Evolutionary conservation across 1,140 invertebrate species (phyloP), one percentile per base, ranked within the genome.

Genomic region (Acromyrmex heyeri): DNA sequence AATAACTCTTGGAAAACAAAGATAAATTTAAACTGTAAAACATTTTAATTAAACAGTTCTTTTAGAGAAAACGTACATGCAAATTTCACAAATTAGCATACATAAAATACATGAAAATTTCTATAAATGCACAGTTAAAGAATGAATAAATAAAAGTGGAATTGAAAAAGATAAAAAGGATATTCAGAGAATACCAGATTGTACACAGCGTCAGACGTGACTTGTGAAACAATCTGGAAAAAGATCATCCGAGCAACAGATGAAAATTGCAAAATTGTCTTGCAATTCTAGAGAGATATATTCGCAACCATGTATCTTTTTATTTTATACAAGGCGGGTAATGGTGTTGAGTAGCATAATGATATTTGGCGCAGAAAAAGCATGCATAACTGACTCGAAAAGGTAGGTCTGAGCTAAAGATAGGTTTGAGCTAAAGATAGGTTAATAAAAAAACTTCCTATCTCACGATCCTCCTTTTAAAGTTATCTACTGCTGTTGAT

Each of bases 261-360:
- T 44, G 7, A 50, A 75, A 75, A 59, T 59, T 75, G 72, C n/a
- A 75, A 38, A 59, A 75, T 61, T 75, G 55, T 59, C 55, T 34
- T 59, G 72, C 72, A 38, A 30, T 59, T 57, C 18, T 2, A 59
- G 18, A 57, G 7, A 10, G 27, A 61, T 59, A 30, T 73, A 73
- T 75, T 75, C 5, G 30, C 30, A 59, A 38, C 7, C 72, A 16
- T 75, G 10, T 75, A 50, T 59, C n/a, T 21, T 16, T 55, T 7
- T 2, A 55, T 18, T n/a, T n/a, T 50, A 50, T 50, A 50, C 48
- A 50, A 16, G 12, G 48, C 4, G 16, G 14, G 48, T 50, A 16
- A 50, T 16, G 48, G 4, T 50, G 0, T 50, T 50, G 48, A 50
- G 4, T 50, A 50, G 48, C 48, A 16, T 16, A 50, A 50, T 50